Conservation (phyloP, 2,113 vertebrate genomes). For the Asarcornis scutulata region DNA sequence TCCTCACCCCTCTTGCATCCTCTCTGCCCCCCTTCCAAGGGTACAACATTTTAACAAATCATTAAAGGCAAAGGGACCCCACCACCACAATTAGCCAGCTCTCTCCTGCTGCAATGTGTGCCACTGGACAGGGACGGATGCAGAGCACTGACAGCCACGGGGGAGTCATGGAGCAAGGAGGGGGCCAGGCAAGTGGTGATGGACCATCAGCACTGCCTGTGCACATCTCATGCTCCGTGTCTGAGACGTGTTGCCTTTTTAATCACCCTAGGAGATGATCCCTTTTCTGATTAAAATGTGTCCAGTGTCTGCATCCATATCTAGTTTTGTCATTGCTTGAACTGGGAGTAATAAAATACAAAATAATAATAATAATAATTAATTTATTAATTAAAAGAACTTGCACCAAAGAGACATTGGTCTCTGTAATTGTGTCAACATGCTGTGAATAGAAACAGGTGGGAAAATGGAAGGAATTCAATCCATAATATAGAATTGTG, state of each 20-base stretch:
- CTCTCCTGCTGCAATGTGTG: no score
- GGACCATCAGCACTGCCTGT: neutral
- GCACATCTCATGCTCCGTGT: neutral
- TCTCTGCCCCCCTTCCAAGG: neutral
- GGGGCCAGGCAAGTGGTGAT: neutral
- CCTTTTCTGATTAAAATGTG: neutral
- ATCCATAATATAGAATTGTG: neutral
- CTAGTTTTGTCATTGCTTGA: neutral
- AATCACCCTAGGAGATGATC: neutral
- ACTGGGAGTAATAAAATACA: neutral
- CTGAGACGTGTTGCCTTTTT: neutral
- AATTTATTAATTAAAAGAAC: neutral
- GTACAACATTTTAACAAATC: no score
- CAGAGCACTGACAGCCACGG: neutral
- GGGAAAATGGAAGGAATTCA: neutral
- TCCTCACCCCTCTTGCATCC: neutral
- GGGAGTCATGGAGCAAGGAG: neutral
- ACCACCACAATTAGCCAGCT: neutral
- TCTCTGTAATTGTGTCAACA: neutral
- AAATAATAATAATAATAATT: no score
- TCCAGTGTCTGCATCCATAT: neutral
- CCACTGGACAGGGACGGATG: neutral
- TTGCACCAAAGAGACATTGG: neutral
- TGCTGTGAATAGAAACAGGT: neutral
- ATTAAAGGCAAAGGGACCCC: neutral